Percentiles rank a stretch among this genome's conserved stretches.
phyloP scores from a whole-genome alignment of 2,888 invertebrate species.

The Lampropteryx suffumata region DNA sequence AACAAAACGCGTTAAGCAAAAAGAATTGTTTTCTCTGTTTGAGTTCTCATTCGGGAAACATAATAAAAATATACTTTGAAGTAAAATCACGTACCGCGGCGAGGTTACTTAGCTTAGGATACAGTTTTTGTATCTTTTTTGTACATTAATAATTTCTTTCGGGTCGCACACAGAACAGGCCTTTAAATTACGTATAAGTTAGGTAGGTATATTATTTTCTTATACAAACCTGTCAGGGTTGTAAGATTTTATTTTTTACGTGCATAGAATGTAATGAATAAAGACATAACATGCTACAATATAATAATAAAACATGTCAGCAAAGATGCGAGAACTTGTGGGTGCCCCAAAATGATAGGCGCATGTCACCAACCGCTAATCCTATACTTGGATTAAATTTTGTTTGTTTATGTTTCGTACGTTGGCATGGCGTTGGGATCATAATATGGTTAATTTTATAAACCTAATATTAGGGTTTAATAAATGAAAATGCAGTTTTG shows the following conservation, averaged over 20 bases:
- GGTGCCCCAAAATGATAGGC: conserved; percentile 54
- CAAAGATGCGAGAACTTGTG: conserved; percentile 40
- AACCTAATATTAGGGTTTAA: too few relatives aligned
- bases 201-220: conserved; percentile 62
- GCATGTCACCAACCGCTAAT: conserved; percentile 36
- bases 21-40: conserved; percentile 57
- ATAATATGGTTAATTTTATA: too few relatives aligned
- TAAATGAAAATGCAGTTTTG: too few relatives aligned
- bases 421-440: conserved; percentile 6
- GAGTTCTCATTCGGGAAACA: conserved; percentile 56
- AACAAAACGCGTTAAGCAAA: conserved; percentile 50
- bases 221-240: conserved; percentile 66
- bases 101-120: conserved; percentile 64
- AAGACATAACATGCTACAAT: conserved; percentile 55
- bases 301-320: conserved; percentile 53
- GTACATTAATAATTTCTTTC: conserved; percentile 71
- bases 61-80: conserved; percentile 61
- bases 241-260: conserved; percentile 74
- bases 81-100: conserved; percentile 65
- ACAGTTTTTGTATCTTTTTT: conserved; percentile 66
- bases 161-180: conserved; percentile 57
- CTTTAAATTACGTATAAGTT: conserved; percentile 61
- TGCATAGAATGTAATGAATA: conserved; percentile 70
- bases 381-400: conserved; percentile 25
- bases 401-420: conserved; percentile 23